Percentiles rank a stretch among this genome's conserved stretches.
phyloP scores from a whole-genome alignment of 1,140 invertebrate species.

The Drosophila baimaii region DNA sequence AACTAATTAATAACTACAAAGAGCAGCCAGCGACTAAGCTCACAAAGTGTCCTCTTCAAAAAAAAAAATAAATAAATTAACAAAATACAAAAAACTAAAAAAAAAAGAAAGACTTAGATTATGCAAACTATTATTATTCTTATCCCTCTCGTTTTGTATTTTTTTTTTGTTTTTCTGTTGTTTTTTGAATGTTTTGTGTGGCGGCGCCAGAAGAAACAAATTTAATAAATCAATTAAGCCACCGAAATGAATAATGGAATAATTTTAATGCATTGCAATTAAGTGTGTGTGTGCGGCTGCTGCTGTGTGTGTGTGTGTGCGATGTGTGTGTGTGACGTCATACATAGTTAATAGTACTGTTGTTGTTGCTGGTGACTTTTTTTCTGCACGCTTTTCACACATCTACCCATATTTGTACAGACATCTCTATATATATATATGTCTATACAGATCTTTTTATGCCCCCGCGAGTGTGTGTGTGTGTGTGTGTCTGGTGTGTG shows the following conservation, averaged over 20 bases:
- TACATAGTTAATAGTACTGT: slow-evolving; percentile 3
- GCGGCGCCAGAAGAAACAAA: slow-evolving; percentile 31
- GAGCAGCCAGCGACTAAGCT: slow-evolving; percentile 3
- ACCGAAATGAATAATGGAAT: slow-evolving; percentile 22
- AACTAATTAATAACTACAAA: slow-evolving; percentile 19
- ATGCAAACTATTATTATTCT: slow-evolving; percentile 2
- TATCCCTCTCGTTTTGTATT: not conserved
- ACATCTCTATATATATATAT: slow-evolving; percentile 30
- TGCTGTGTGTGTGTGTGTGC: slow-evolving; percentile 6
- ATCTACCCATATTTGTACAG: slow-evolving; percentile 9
- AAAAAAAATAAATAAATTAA: slow-evolving; percentile 18
- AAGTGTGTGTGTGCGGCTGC: slow-evolving; percentile 22
- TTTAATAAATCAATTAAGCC: slow-evolving; percentile 49
- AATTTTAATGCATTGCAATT: slow-evolving; percentile 51
- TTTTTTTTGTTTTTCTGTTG: slow-evolving; percentile 38
- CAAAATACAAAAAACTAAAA: not conserved
- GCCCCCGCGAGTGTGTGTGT: slow-evolving; percentile 12
- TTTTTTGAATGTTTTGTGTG: slow-evolving; percentile 46
- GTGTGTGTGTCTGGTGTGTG: slow-evolving; percentile 12
- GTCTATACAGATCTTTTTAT: slow-evolving; percentile 11
- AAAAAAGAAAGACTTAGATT: not conserved
- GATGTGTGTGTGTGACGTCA: slow-evolving; percentile 52
- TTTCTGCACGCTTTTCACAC: slow-evolving; percentile 24
- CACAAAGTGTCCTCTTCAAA: slow-evolving; percentile 21
- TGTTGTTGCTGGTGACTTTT: slow-evolving; percentile 14